Evolutionary conservation across 2,888 invertebrate genomes (phyloP), one percentile per base, ranked within the genome.

Genomic region (Augochlorella aurata): DNA sequence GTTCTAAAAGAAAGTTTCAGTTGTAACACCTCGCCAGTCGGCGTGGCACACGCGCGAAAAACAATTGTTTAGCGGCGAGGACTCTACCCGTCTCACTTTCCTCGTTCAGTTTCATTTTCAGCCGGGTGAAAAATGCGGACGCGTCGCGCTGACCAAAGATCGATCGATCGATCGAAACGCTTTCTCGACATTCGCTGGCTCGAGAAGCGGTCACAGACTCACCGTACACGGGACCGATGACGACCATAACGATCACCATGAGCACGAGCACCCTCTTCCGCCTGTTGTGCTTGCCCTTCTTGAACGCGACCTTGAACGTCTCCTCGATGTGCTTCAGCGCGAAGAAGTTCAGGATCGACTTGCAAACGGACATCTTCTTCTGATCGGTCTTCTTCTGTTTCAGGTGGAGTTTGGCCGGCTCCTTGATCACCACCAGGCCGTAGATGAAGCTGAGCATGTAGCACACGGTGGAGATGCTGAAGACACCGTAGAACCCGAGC

Each of bases 201-300:
- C 21, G 1, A 29, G 16, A 8, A 38, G 29, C 18, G 63, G 0
- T 21, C 16, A 9, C 16, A 16, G 50, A 93, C 96, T 96, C 93
- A 97, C 97, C 97, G 91, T 97, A 97, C 94, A 97, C 95, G 0
- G 97, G 97, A 73, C 97, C 97, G 89, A 97, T 97, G 84, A 97
- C 97, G 63, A 97, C 97, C 95, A 97, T 97, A 24, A 97, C 96
- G 38, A 97, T 97, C 78, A 97, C 94, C 94, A 97, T 97, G 47
- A 97, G 94, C 94, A 97, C 95, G 87, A 97, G 95, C 65, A 97
- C 97, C 79, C 97, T 95, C 87, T 96, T 94, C 82, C 96, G 95
- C 14, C 97, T 94, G 89, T 97, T 96, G 91, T 97, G 96, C 47
- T 96, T 96, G 0, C 97, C 97, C 78, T 95, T 94, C 90, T 97